phyloP scores from a whole-genome alignment of 1,140 invertebrate genomes.

The Bombyx mandarina region DNA sequence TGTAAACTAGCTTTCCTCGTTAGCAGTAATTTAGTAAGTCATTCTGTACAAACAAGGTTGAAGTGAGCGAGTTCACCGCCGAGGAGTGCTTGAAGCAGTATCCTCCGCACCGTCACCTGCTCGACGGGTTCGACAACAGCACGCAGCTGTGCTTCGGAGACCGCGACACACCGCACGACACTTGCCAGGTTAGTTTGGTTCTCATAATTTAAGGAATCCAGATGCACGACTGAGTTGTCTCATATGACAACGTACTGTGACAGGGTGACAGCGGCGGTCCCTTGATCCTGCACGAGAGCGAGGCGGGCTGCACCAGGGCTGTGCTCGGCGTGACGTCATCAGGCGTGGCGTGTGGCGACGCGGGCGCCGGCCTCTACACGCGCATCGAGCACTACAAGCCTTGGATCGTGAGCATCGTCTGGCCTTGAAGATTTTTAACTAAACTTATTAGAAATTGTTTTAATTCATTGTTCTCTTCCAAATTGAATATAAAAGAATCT shows the following conservation, averaged over 20 bases:
- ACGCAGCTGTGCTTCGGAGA: slow-evolving; percentile 24
- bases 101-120: slow-evolving; percentile 5
- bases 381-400: neutral
- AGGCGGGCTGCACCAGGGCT: neutral
- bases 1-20: slow-evolving; percentile 12
- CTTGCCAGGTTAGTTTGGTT: slow-evolving; percentile 13
- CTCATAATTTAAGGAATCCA: neutral
- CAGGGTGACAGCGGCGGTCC: slow-evolving; percentile 26
- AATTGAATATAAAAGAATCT: too few relatives aligned
- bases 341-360: slow-evolving; percentile 1
- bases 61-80: too few relatives aligned
- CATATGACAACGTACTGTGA: slow-evolving; percentile 3
- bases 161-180: slow-evolving; percentile 12
- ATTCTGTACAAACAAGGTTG: too few relatives aligned
- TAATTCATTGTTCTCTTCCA: too few relatives aligned
- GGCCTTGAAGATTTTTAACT: slow-evolving; percentile 1
- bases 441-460: too few relatives aligned
- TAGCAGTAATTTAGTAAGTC: slow-evolving; percentile 11
- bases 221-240: neutral
- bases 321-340: slow-evolving; percentile 7
- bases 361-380: slow-evolving; percentile 5
- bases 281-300: slow-evolving; percentile 28
- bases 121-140: too few relatives aligned
- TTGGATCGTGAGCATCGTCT: slow-evolving; percentile 2
- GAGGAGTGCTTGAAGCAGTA: neutral